Conservation (phyloP, 2,113 vertebrate genomes). For the Gopherus evgoodei region DNA sequence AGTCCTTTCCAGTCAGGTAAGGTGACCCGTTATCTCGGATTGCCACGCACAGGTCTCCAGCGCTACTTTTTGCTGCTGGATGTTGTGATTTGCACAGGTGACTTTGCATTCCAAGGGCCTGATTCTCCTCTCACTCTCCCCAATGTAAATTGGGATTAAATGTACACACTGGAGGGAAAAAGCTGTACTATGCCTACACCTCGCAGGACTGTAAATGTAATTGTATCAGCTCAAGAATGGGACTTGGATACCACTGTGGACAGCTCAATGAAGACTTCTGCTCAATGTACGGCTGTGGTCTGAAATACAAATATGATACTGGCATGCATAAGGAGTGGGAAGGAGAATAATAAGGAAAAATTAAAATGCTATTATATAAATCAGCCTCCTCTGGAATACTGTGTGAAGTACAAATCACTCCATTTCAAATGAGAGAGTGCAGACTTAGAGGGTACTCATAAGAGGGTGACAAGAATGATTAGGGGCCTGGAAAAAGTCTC, state of each 20-base stretch:
- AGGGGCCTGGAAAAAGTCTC: background rate
- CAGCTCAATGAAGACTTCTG: conserved; percentile 22
- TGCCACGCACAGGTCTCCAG: rapidly evolving
- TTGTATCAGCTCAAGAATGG: conserved; percentile 53
- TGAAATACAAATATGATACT: conserved; percentile 64
- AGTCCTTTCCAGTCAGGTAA: conserved; percentile 28
- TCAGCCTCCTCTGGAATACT: background rate
- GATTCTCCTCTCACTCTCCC: background rate
- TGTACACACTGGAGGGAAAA: conserved; percentile 17
- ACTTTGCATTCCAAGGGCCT: conserved; percentile 67
- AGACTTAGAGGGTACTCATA: background rate
- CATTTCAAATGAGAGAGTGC: background rate
- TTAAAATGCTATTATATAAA: background rate
- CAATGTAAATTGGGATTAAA: conserved; percentile 24
- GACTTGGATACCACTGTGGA: conserved; percentile 31
- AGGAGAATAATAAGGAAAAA: conserved; percentile 11
- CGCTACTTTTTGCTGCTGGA: background rate
- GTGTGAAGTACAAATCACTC: background rate
- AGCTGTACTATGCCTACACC: background rate
- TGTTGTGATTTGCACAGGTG: conserved; percentile 13
- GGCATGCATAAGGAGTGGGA: background rate
- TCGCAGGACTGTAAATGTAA: conserved; percentile 50
- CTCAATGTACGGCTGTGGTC: background rate
- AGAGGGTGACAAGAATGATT: background rate
- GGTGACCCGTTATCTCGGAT: background rate